Conservation (phyloP, 2,888 invertebrate species). For the Lepidochitona cinerea region DNA sequence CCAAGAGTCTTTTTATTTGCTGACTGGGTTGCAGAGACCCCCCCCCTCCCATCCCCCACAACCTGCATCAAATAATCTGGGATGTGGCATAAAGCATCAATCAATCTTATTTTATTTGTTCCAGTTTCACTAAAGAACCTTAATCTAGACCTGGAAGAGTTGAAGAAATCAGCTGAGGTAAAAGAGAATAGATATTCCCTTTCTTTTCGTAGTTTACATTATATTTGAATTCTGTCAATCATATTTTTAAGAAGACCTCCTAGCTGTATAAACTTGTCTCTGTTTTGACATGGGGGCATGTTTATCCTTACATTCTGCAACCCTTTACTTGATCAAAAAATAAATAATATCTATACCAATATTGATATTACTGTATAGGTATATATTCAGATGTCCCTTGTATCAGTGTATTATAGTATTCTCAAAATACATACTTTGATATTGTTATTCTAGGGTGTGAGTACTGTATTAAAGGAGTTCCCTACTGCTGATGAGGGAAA, state of each 20-base stretch:
- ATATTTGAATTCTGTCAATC: too few species aligned
- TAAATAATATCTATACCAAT: not conserved
- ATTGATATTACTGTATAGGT: too few species aligned
- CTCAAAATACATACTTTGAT: not conserved
- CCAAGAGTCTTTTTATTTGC: too few species aligned
- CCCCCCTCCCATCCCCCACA: too few species aligned
- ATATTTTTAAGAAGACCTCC: too few species aligned
- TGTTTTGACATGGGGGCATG: not conserved
- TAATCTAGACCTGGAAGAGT: not conserved
- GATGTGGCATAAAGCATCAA: too few species aligned
- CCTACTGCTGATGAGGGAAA: conserved; percentile 44
- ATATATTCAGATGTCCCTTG: not conserved
- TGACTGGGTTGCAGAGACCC: too few species aligned
- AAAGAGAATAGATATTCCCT: not conserved
- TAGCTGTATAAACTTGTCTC: too few species aligned
- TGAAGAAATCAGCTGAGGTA: not conserved
- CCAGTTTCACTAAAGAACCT: not conserved
- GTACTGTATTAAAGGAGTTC: conserved; percentile 50
- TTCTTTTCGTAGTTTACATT: not conserved
- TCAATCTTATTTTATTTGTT: too few species aligned
- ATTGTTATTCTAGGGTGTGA: conserved; percentile 51
- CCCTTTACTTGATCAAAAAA: not conserved
- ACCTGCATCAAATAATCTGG: too few species aligned
- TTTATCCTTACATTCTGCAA: not conserved
- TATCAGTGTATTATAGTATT: not conserved